phyloP scores from a whole-genome alignment of 2,888 invertebrate genomes.

The Augochlorella aurata region DNA sequence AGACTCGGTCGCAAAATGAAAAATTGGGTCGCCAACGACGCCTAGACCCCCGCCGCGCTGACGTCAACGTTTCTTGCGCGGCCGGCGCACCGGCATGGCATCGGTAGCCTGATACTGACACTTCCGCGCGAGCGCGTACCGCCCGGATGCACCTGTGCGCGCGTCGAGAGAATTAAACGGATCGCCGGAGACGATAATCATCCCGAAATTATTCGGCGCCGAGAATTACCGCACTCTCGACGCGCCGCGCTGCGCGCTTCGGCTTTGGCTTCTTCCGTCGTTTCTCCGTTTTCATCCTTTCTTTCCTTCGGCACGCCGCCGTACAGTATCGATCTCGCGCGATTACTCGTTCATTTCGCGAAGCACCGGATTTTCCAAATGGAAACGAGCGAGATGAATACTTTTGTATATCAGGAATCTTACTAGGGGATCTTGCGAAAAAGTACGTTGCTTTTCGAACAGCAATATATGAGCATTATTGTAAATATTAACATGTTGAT shows the following conservation, averaged over 20 bases:
- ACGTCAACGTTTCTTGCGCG: conserved; percentile 50
- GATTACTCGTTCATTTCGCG: neutral
- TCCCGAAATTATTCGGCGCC: conserved; percentile 15
- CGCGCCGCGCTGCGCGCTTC: neutral
- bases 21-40: conserved; percentile 47
- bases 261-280: too few species aligned
- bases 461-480: too few species aligned
- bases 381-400: neutral
- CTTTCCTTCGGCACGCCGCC: neutral
- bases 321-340: neutral
- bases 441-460: too few species aligned
- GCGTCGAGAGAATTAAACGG: conserved; percentile 25
- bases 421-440: too few species aligned
- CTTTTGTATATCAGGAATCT: neutral
- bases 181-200: conserved; percentile 31
- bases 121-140: conserved; percentile 17
- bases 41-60: conserved; percentile 9
- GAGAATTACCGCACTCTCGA: conserved; percentile 1
- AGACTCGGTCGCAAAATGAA: conserved; percentile 44
- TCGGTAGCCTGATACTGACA: conserved; percentile 27
- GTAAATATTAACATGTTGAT: too few species aligned
- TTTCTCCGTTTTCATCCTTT: neutral
- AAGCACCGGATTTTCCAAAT: neutral
- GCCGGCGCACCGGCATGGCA: neutral
- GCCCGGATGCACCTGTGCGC: conserved; percentile 9